Evolutionary conservation across 1,140 invertebrate species (phyloP), one percentile per base, ranked within the genome.

Genomic region (Chironomus tepperi): DNA sequence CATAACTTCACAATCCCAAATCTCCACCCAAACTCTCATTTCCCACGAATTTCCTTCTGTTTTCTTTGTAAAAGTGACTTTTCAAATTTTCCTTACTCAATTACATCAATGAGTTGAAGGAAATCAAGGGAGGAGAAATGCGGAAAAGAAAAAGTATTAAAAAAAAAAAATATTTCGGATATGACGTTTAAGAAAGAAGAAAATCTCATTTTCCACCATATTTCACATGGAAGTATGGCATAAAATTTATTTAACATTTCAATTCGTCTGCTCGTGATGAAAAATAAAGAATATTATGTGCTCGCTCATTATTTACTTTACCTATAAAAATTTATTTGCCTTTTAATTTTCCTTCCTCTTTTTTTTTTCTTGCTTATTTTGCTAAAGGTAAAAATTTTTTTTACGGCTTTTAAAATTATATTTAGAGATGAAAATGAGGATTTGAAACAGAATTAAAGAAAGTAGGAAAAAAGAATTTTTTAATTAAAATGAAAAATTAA

Each of bases 81-180:
- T 57, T 57, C 47, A 57, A 57, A 57, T 15, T 57, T 57, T 57
- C 47, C n/a, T 57, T 57, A 57, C 47, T 57, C 47, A 57, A 57
- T 57, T 57, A 57, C 47, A n/a, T 57, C 47, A 57, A 57, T 57
- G 47, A 57, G 47, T 57, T 57, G 47, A 15, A 57, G 47, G 47
- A 57, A 57, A 57, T 34, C 24, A 47, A 47, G 8, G n/a, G 15
- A 57, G 47, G 12, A 57, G 3, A n/a, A n/a, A n/a, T n/a, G n/a
- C n/a, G n/a, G 47, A 57, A 12, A 5, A 57, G n/a, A n/a, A 57
- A 57, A 57, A 57, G 47, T 57, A 57, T 57, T 57, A 57, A 57
- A 57, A 57, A n/a, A 15, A 47, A 47, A 47, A 47, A 8, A 2
- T 12, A 15, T 47, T 15, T 57, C n/a, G 47, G 47, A 57, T 34